These are phyloP conservation scores for Phataginus tricuspis DNA, from an alignment of 2,797 vertebrate genomes.

Conservation along the genomic window DNA sequence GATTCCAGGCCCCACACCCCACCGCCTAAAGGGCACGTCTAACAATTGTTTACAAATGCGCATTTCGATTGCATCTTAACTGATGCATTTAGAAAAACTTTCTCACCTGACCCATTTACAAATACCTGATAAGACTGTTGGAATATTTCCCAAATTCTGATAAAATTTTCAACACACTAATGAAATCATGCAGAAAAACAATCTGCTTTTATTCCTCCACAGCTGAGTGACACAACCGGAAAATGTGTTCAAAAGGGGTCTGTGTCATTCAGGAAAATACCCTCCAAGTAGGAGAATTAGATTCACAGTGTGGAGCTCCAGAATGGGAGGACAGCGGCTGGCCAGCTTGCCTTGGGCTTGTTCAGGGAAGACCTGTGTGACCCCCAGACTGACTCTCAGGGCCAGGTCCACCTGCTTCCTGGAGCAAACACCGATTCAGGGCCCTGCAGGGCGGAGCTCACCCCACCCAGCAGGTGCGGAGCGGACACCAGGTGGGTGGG, in stretches of 20 bases:
- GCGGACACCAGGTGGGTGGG: background rate
- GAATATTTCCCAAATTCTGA: background rate
- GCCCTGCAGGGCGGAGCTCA: background rate
- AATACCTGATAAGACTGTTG: background rate
- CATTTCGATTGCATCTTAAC: background rate
- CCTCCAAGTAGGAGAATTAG: background rate
- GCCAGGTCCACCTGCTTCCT: background rate
- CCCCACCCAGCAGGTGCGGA: background rate
- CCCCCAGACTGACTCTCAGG: background rate
- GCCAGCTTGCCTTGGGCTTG: background rate
- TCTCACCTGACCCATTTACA: background rate
- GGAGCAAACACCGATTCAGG: background rate
- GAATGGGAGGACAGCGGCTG: too few species aligned
- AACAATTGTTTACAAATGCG: background rate
- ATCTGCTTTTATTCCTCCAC: background rate
- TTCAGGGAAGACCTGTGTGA: background rate
- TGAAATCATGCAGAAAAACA: background rate
- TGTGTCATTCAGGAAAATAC: background rate
- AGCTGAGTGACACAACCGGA: background rate
- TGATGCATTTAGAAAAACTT: background rate
- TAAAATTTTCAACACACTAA: background rate
- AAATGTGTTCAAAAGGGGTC: background rate
- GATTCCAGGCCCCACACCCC: too few species aligned
- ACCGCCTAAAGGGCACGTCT: background rate
- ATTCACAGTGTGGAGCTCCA: fast-evolving